Evolutionary conservation across 2,797 vertebrate genomes (phyloP).

Genomic region (Epinephelus coioides): DNA sequence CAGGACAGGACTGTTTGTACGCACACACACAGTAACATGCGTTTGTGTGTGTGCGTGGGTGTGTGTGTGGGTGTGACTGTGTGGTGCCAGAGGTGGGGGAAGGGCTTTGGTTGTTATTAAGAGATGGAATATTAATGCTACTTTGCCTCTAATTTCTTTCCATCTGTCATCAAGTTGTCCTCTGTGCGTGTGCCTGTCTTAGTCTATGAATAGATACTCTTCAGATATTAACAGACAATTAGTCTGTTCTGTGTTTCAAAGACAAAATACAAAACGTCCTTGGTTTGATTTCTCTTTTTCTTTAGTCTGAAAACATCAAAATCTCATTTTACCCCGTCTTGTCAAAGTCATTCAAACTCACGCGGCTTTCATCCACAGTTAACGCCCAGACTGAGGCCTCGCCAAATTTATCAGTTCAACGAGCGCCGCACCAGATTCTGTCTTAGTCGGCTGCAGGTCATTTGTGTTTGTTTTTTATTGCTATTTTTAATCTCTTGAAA

Average conservation of each 20-base stretch:
- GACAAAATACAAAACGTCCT: slow-evolving; percentile 69
- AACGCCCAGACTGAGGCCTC: slow-evolving; percentile 54
- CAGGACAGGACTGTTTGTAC: slow-evolving; percentile 53
- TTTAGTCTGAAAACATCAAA: slow-evolving; percentile 74
- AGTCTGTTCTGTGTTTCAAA: slow-evolving; percentile 75
- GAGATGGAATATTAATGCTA: slow-evolving; percentile 83
- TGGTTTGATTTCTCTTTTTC: slow-evolving; percentile 65
- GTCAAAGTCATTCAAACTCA: slow-evolving; percentile 74
- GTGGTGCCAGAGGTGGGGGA: slow-evolving; percentile 66
- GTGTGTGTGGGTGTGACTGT: slow-evolving; percentile 33
- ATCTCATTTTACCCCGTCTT: slow-evolving; percentile 66
- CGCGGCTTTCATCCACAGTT: slow-evolving; percentile 64
- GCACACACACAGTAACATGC: neutral
- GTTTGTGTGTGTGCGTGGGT: slow-evolving; percentile 29
- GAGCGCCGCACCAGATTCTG: slow-evolving; percentile 33
- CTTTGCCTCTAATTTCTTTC: slow-evolving; percentile 84
- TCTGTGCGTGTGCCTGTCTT: slow-evolving; percentile 58
- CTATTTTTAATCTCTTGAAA: slow-evolving; percentile 75
- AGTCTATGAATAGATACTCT: slow-evolving; percentile 72
- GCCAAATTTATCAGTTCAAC: slow-evolving; percentile 64
- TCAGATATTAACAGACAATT: slow-evolving; percentile 80
- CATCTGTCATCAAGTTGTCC: slow-evolving; percentile 81
- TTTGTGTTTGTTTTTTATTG: slow-evolving; percentile 54
- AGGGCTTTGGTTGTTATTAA: slow-evolving; percentile 71
- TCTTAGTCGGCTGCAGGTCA: slow-evolving; percentile 52